Evolutionary conservation across 2,797 vertebrate species (phyloP), one percentile per base, ranked within the genome.

Genomic region (Cryptoprocta ferox): DNA sequence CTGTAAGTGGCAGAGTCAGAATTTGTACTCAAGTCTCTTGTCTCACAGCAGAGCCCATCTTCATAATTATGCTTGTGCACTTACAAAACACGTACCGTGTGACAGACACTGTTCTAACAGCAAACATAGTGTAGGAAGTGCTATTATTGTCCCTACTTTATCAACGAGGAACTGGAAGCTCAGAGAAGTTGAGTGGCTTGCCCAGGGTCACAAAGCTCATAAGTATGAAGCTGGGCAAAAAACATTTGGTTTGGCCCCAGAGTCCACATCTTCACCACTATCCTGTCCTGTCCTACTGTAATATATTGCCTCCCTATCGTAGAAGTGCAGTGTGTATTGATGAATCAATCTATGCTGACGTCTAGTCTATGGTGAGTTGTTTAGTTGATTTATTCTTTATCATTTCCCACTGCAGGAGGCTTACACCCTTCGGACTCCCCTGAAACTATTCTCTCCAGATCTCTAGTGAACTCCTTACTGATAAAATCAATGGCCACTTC

Each of bases 91-190:
- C 28, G n/a, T 68, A 32, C 50, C 37, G 26, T 75, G 21, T 90
- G 42, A 59, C 76, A 84, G 91, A 85, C 16, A 66, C 50, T 59
- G 11, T 83, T 92, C 50, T 79, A 48, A 89, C 83, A 42, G 28
- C 35, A 32, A 70, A 42, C 80, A 39, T 45, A 26, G n/a, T 75
- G 28, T 76, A 24, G 42, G 42, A 65, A 65, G 68, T 70, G 63
- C 63, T 76, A 42, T 75, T 81, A 50, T 68, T 70, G 35, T 78
- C 71, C 10, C 10, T 89, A n/a, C 39, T 95, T 89, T 83, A 65
- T 97, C 81, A 79, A 78, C 10, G 30, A 95, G 30, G 82, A 96
- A 81, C 78, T 93, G n/a, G 79, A 95, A 89, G 68, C 71, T 92
- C 35, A 89, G 79, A 88, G 70, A 90, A 91, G 66, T 75, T 86